Evolutionary conservation across 2,113 vertebrate species (phyloP), one percentile per base, ranked within the genome.

Genomic region (Mola mola): DNA sequence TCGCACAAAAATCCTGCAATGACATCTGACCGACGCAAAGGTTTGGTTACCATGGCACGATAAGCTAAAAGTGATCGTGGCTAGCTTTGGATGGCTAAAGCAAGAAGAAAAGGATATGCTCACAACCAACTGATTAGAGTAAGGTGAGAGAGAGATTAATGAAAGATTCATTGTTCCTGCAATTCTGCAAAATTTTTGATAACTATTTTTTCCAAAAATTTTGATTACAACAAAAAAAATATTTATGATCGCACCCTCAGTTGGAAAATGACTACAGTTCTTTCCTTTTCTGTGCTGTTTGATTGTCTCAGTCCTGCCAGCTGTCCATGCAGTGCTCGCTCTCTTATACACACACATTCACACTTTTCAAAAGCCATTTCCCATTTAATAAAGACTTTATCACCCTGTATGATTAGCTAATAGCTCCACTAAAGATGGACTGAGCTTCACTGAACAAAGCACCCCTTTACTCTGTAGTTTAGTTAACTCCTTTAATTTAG

Each of bases 381-480:
- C 41, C 3, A 67, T 80, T 84, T 67, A 29, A 68, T 60, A 38
- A 65, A 41, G 37, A 46, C 66, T 75, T 78, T 74, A 78, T 71
- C 50, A 65, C 60, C 44, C 60, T 71, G 48, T 72, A 57, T 71
- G 42, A 67, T 74, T 63, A 80, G 65, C 43, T 78, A 70, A 74
- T 74, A 40, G 50, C 47, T 64, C 10, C 61, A 71, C 60, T 42
- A 56, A 57, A 71, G 47, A 72, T 78, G 50, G 49, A 52, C 67
- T 70, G 69, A 58, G 69, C 69, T 67, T 75, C 59, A 63, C 49
- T 81, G 67, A 69, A 69, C 71, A 75, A 75, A 81, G 57, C 6
- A 80, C 77, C 70, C 67, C 73, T 80, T 81, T 63, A 71, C 34
- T 29, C 38, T n/a, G 22, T 59, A 66, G 48, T 60, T 56, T 41